Evolutionary conservation across 2,888 invertebrate species (phyloP), one percentile per base, ranked within the genome.

Genomic region (Mycogona germanica): DNA sequence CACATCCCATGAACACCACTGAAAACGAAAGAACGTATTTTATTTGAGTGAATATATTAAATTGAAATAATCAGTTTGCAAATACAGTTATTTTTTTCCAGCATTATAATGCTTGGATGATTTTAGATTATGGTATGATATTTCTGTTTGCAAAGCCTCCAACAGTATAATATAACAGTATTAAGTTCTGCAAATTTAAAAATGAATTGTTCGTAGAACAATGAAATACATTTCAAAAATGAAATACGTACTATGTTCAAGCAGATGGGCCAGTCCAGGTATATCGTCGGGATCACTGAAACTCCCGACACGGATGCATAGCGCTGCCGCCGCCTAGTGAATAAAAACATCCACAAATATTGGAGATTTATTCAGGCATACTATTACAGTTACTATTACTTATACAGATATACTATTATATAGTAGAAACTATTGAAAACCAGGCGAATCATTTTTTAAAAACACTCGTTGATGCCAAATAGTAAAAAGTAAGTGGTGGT

Each of bases 1-100:
- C 77, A 60, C 87, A 89, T 30, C 92, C 93, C 91, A 92, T 92
- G 66, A 91, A 93, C 23, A 93, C 83, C 91, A 93, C 57, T 58
- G 17, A n/a, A 40, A 40, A 28, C 21, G 37, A 47, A 1, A 47
- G 49, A 29, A 46, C 19, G 3, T 2, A 6, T 21, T 2, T 49
- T 35, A 37, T 35, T 35, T 12, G 17, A 41, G 17, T n/a, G 19
- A 41, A 41, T 14, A 41, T 14, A 12, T 14, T 41, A 7, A 41
- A 14, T 17, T n/a, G 17, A 41, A 19, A 41, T 41, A 12, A 12
- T 14, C n/a, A n/a, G n/a, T n/a, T n/a, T n/a, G n/a, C 46, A 25
- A 25, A 23, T 17, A 46, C 12, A 9, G 12, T 14, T 14, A 14
- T 14, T 14, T 41, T 14, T 41, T 14, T 14, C 9, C 12, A 41